Conservation (phyloP, 2,113 vertebrate genomes). For the Erinaceus europaeus region DNA sequence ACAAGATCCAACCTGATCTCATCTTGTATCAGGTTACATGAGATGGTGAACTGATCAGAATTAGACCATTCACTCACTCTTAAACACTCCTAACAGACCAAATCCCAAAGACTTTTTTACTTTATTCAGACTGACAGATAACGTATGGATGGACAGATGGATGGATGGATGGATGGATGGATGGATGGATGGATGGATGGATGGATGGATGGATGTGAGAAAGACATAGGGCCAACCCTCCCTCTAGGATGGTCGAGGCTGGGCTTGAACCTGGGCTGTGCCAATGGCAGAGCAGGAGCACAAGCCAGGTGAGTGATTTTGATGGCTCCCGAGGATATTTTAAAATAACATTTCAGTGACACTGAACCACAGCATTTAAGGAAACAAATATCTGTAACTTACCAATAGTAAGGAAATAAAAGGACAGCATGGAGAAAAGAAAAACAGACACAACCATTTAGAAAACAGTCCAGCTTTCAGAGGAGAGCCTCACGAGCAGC, state of each 20-base stretch:
- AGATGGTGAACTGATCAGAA: neutral
- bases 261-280: too few relatives aligned
- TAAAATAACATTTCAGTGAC: constrained; percentile 38
- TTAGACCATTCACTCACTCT: neutral
- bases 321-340: too few relatives aligned
- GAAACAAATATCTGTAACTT: constrained; percentile 75
- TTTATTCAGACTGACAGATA: too few relatives aligned
- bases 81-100: constrained; percentile 16
- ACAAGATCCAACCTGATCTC: constrained; percentile 3
- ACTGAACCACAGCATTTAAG: neutral
- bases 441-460: constrained; percentile 70
- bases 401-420: constrained; percentile 81
- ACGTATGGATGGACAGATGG: too few relatives aligned
- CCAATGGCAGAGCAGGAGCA: too few relatives aligned
- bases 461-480: constrained; percentile 73
- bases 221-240: too few relatives aligned
- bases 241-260: too few relatives aligned
- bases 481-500: neutral
- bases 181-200: too few relatives aligned
- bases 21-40: constrained; percentile 5
- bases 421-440: constrained; percentile 79
- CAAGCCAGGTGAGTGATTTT: too few relatives aligned
- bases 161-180: too few relatives aligned
- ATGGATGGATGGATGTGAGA: too few relatives aligned
- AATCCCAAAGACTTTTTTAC: neutral